These are phyloP conservation scores for Dilophus febrilis DNA, from an alignment of 2,888 invertebrate species.

Conservation along the genomic window DNA sequence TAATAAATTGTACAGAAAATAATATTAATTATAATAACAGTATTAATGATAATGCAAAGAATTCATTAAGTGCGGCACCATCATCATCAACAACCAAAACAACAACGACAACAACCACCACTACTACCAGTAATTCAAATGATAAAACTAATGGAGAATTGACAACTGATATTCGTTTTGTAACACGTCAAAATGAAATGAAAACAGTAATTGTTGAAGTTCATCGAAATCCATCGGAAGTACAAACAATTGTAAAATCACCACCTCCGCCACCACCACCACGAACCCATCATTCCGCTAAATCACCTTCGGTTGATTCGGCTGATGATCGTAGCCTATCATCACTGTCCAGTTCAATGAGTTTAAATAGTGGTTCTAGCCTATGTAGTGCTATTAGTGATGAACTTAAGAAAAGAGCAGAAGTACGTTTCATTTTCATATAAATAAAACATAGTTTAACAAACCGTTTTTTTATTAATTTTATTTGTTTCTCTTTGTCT, in stretches of 20 bases:
- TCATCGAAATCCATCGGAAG: slow-evolving; percentile 34
- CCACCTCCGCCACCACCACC: slow-evolving; percentile 21
- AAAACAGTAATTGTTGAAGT: slow-evolving; percentile 63
- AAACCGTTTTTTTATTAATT: background rate
- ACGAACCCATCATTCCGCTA: slow-evolving; percentile 7
- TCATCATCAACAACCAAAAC: background rate
- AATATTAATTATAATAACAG: background rate
- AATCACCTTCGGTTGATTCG: slow-evolving; percentile 8
- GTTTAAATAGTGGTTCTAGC: slow-evolving; percentile 26
- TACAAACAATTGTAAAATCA: slow-evolving; percentile 17
- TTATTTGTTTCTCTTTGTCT: too few species aligned
- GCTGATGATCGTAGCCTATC: slow-evolving; percentile 9
- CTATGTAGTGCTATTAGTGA: slow-evolving; percentile 52
- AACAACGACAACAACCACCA: too few species aligned
- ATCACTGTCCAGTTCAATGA: slow-evolving; percentile 12
- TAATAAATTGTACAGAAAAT: background rate
- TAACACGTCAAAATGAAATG: slow-evolving; percentile 32
- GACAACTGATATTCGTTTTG: slow-evolving; percentile 29
- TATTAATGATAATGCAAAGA: background rate
- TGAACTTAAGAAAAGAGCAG: slow-evolving; percentile 49
- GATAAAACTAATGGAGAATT: too few species aligned
- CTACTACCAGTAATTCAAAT: background rate
- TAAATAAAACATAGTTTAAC: background rate
- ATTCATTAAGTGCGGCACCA: slow-evolving; percentile 1
- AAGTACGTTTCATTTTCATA: slow-evolving; percentile 31